phyloP scores from a whole-genome alignment of 1,140 invertebrate species.

The Monochamus saltuarius region DNA sequence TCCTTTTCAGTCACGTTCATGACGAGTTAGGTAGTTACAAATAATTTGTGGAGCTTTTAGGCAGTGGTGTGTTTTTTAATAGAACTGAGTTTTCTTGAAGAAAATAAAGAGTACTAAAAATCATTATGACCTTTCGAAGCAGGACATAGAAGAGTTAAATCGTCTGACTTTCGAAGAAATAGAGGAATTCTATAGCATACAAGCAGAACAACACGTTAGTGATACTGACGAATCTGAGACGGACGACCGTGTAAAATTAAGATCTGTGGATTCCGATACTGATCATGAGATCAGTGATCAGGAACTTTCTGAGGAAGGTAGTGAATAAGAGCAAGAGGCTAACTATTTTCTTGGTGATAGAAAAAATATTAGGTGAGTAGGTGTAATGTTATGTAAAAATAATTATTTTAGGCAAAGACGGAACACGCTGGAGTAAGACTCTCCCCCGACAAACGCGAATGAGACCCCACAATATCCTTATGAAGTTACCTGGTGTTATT shows the following conservation, averaged over 20 bases:
- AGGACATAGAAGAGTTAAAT: too few species aligned
- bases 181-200: too few species aligned
- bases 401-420: too few species aligned
- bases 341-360: slow-evolving; percentile 17
- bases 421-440: background rate
- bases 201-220: slow-evolving; percentile 13
- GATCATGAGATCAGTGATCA: slow-evolving; percentile 17
- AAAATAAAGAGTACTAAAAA: too few species aligned
- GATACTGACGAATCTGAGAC: slow-evolving; percentile 24
- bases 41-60: too few species aligned
- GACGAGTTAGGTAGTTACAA: too few species aligned
- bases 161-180: too few species aligned
- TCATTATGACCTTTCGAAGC: too few species aligned
- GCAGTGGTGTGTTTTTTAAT: too few species aligned
- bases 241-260: slow-evolving; percentile 23
- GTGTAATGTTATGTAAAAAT: too few species aligned
- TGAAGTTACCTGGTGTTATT: slow-evolving; percentile 14
- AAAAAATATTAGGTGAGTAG: background rate
- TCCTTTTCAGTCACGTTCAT: too few species aligned
- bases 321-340: slow-evolving; percentile 6
- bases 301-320: slow-evolving; percentile 7
- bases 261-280: slow-evolving; percentile 17
- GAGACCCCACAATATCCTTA: slow-evolving; percentile 18
- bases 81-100: too few species aligned
- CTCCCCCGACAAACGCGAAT: background rate